phyloP scores from a whole-genome alignment of 2,797 vertebrate genomes.

The Clarias fuscus region DNA sequence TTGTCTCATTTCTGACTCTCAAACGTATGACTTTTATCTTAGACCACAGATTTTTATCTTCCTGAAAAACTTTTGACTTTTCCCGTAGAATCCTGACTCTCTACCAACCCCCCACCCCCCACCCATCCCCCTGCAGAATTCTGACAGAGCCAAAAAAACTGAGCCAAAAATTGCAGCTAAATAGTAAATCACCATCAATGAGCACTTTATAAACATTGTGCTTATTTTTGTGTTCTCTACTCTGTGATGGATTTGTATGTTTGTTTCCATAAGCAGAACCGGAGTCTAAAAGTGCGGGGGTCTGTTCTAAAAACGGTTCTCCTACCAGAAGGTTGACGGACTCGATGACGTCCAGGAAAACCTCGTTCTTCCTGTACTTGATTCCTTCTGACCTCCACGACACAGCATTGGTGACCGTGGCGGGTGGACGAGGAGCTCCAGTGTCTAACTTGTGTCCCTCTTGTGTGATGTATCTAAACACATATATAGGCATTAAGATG shows the following conservation, averaged over 20 bases:
- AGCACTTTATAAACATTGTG: too few relatives aligned
- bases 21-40: too few relatives aligned
- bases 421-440: slow-evolving; percentile 91
- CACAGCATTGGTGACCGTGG: slow-evolving; percentile 88
- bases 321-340: slow-evolving; percentile 97
- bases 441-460: slow-evolving; percentile 99
- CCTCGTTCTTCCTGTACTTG: slow-evolving; percentile 90
- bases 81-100: too few relatives aligned
- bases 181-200: neutral
- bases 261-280: slow-evolving; percentile 56
- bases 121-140: too few relatives aligned
- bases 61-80: too few relatives aligned
- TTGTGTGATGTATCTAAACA: slow-evolving; percentile 93
- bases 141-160: too few relatives aligned
- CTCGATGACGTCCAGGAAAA: slow-evolving; percentile 98
- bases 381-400: slow-evolving; percentile 91
- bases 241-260: slow-evolving; percentile 34
- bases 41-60: too few relatives aligned
- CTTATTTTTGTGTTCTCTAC: slow-evolving; percentile 4
- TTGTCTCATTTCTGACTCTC: too few relatives aligned
- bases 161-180: neutral
- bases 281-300: slow-evolving; percentile 45
- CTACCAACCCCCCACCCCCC: too few relatives aligned
- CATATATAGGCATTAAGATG: neutral
- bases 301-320: slow-evolving; percentile 62